These are phyloP conservation scores for Theretra japonica DNA, from an alignment of 2,888 invertebrate species.

Conservation along the genomic window DNA sequence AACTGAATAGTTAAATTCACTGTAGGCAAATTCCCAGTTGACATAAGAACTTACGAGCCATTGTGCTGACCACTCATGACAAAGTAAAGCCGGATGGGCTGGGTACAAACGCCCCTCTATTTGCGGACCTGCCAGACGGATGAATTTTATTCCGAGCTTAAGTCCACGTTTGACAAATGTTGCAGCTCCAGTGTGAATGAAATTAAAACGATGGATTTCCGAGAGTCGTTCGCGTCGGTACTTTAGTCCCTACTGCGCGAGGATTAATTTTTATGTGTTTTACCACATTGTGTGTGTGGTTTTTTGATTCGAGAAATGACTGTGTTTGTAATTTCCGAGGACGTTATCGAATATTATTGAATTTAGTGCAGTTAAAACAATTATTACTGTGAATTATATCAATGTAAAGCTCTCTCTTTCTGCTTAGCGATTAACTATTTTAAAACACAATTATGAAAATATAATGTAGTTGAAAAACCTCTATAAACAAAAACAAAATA, in stretches of 20 bases:
- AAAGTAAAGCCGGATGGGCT: constrained; percentile 32
- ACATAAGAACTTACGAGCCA: constrained; percentile 68
- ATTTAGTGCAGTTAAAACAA: too few species aligned
- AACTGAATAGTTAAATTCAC: constrained; percentile 74
- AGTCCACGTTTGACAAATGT: constrained; percentile 26
- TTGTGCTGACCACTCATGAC: constrained; percentile 58
- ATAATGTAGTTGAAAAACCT: too few species aligned
- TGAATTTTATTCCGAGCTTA: constrained; percentile 27
- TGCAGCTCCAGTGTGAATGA: not conserved
- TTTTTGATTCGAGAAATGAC: too few species aligned
- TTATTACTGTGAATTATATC: too few species aligned
- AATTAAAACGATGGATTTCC: constrained; percentile 4
- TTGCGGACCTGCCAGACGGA: constrained; percentile 25
- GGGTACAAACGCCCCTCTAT: constrained; percentile 29
- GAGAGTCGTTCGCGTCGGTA: not conserved
- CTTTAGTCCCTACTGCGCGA: too few species aligned
- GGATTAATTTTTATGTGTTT: not conserved
- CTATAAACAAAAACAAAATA: too few species aligned
- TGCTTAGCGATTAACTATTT: too few species aligned
- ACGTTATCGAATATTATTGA: too few species aligned
- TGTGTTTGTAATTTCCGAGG: too few species aligned
- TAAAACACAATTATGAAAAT: too few species aligned
- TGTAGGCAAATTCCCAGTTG: constrained; percentile 61
- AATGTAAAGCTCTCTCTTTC: too few species aligned
- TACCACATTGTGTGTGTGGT: not conserved